Evolutionary conservation across 2,797 vertebrate species (phyloP).

Genomic region (Myiotriccus ornatus): DNA sequence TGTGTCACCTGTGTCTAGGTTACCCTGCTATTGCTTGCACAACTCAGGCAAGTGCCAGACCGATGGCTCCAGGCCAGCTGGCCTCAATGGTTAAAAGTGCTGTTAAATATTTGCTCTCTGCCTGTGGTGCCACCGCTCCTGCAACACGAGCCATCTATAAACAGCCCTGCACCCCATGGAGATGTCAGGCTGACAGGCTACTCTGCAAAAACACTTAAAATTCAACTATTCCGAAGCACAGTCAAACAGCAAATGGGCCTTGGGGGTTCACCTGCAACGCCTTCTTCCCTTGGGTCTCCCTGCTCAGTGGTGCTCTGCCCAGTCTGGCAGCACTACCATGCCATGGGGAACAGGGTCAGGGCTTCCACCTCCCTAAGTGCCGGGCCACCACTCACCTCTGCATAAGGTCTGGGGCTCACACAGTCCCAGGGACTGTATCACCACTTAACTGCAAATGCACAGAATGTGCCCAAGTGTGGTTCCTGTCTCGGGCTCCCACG

Average conservation of each 20-base stretch:
- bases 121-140: neutral
- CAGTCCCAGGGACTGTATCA: neutral
- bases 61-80: conserved; percentile 16
- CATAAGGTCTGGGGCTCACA: neutral
- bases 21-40: neutral
- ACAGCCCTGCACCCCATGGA: neutral
- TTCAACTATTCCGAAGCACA: neutral
- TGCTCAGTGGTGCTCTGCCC: neutral
- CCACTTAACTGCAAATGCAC: neutral
- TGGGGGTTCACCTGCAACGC: neutral
- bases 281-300: neutral
- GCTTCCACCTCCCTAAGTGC: neutral
- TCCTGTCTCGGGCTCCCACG: neutral
- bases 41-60: neutral
- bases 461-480: neutral
- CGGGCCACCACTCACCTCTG: neutral
- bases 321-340: neutral
- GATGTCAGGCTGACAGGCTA: neutral
- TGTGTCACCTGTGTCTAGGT: neutral
- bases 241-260: neutral
- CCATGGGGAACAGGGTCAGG: neutral
- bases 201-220: conserved; percentile 33
- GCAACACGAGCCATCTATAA: neutral
- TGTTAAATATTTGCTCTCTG: conserved; percentile 44
- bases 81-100: neutral